A percentile compares a stretch with the other conserved stretches of the same genome.
phyloP scores from a whole-genome alignment of 37 sponge, comb jelly and placozoan genomes.

The Axinella damicornis region DNA sequence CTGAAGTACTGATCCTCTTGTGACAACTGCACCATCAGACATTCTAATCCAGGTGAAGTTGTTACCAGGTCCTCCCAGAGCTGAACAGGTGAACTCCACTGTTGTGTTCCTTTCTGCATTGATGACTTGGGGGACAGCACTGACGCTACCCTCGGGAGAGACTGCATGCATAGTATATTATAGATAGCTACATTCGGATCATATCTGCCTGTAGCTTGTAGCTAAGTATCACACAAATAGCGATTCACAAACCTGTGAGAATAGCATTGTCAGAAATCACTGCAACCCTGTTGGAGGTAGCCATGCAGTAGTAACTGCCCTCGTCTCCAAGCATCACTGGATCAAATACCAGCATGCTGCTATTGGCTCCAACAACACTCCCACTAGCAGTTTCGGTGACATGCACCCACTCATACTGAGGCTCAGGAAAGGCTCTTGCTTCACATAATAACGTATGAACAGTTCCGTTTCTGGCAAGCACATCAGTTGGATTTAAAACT shows the following conservation, averaged over 20 bases:
- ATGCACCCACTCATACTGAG: conserved; percentile 61
- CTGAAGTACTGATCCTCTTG: not conserved
- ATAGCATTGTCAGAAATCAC: too few species aligned
- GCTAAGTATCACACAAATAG: too few species aligned
- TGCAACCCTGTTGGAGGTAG: not conserved
- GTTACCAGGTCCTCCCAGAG: conserved; percentile 71
- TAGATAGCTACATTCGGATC: too few species aligned
- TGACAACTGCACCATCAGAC: not conserved
- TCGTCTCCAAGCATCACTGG: conserved; percentile 46
- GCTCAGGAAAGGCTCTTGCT: conserved; percentile 58
- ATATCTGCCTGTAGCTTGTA: too few species aligned
- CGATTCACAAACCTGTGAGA: too few species aligned
- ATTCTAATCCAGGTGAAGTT: conserved; percentile 53
- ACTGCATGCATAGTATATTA: too few species aligned
- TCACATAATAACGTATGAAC: conserved; percentile 37
- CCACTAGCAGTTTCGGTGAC: conserved; percentile 19
- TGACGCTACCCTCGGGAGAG: conserved; percentile 45
- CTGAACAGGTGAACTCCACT: conserved; percentile 43
- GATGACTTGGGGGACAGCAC: not conserved
- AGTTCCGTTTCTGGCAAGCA: not conserved
- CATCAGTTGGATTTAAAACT: conserved; percentile 12
- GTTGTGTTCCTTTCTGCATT: conserved; percentile 1
- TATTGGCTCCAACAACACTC: too few species aligned
- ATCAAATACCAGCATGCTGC: not conserved
- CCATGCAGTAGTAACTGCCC: conserved; percentile 23